phyloP scores from a whole-genome alignment of 2,888 invertebrate genomes.

The Marasmarcha lunaedactyla region DNA sequence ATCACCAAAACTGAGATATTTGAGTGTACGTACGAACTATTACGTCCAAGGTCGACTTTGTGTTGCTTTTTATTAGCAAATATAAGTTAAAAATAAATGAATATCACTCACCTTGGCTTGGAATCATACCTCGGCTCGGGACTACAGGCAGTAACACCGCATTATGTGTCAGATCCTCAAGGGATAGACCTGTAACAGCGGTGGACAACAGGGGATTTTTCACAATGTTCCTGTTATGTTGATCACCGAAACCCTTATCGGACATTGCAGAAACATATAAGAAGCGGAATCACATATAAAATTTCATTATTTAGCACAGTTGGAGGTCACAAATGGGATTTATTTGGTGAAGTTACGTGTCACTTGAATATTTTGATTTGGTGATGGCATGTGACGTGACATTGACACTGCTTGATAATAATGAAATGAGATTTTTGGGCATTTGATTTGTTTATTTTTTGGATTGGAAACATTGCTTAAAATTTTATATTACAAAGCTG shows the following conservation, averaged over 20 bases:
- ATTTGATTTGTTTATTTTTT: too few species aligned
- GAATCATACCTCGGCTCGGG: conserved; percentile 42
- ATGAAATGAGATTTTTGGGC: too few species aligned
- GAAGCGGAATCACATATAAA: conserved; percentile 39
- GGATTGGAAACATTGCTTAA: too few species aligned
- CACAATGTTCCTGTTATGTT: conserved; percentile 46
- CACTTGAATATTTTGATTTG: conserved; percentile 48
- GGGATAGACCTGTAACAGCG: conserved; percentile 78
- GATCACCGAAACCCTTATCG: conserved; percentile 61
- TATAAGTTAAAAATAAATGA: conserved; percentile 39
- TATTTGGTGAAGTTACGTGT: conserved; percentile 65
- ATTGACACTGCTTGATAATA: background rate
- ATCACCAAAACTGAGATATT: conserved; percentile 14
- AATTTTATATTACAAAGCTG: too few species aligned
- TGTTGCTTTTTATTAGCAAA: conserved; percentile 23
- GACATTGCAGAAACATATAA: conserved; percentile 37
- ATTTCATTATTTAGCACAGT: conserved; percentile 58
- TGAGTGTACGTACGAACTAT: conserved; percentile 10
- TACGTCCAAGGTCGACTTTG: conserved; percentile 27
- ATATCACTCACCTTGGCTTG: conserved; percentile 53
- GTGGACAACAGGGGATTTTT: conserved; percentile 80
- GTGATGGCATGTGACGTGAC: background rate
- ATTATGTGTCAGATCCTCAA: conserved; percentile 80
- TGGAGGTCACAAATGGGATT: conserved; percentile 61
- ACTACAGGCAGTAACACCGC: conserved; percentile 77